phyloP scores from a whole-genome alignment of 2,113 vertebrate genomes.

The Vulpes ferrilata region DNA sequence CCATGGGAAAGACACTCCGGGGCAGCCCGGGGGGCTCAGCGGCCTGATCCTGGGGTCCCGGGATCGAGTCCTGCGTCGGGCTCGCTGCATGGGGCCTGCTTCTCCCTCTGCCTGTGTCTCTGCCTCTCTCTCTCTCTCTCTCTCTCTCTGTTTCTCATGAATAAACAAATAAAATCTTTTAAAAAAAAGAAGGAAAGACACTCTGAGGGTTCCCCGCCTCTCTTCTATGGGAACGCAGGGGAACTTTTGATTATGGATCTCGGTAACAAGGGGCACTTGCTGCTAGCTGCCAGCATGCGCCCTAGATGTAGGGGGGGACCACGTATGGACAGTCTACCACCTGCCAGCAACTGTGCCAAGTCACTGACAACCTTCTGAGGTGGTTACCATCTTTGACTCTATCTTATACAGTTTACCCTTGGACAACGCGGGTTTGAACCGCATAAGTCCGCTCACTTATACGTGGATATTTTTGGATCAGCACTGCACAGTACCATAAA shows the following conservation, averaged over 20 bases:
- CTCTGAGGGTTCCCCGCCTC: not conserved
- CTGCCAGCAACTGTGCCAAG: not conserved
- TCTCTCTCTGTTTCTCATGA: too few species aligned
- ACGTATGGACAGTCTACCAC: not conserved
- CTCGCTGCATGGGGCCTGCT: too few species aligned
- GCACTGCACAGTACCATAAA: not conserved
- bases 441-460: not conserved
- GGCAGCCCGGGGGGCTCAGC: too few species aligned
- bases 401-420: not conserved
- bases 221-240: not conserved
- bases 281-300: not conserved
- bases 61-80: too few species aligned
- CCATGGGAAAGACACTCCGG: not conserved
- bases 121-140: too few species aligned
- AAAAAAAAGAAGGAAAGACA: not conserved
- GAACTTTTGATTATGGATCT: not conserved
- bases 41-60: too few species aligned
- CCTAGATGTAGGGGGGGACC: rapidly evolving
- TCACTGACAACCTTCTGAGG: not conserved
- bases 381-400: not conserved
- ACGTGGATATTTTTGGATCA: not conserved
- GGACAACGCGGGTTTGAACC: not conserved
- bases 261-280: not conserved
- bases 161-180: too few species aligned
- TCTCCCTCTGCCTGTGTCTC: too few species aligned